Base-by-base conservation (phyloP, 2,113 vertebrate species). In the Bufo bufo region DNA sequence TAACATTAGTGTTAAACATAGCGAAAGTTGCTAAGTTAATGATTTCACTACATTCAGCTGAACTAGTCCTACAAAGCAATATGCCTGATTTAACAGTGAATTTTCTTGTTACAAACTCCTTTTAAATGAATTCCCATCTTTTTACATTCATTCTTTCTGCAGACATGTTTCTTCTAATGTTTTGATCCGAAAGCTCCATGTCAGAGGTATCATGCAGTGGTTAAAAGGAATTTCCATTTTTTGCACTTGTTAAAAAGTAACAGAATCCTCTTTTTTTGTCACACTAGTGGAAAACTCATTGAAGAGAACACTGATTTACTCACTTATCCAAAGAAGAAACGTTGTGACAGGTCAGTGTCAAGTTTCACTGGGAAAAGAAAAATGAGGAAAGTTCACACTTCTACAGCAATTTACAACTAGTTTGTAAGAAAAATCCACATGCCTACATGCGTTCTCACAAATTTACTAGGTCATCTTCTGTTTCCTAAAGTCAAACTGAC, bases 191-290 rank as follows among this genome's bases (percentile, higher is more conserved):
- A 79, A 5, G n/a, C 9, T 49, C 13, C 4, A 75, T 16, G n/a
- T 4, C 19, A 63, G 43, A 4, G 17, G 14, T 61, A 17, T 47
- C 33, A 80, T 23, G 56, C 6, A n/a, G 3, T 43, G 43, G 63
- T 52, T 66, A 84, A 69, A 69, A 47, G 54, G 50, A 50, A 49
- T 10, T 61, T 7, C 2, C 7, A 49, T 69, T 85, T 63, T 4
- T 11, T 74, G 54, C 89, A 87, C 17, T 88, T 90, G 91, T 91
- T 89, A 79, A 75, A 90, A 91, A 90, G 74, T 90, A 89, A 91
- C 83, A 81, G 0, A 0, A 87, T 23, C 91, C 81, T 88, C 83
- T 89, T 91, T 86, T 75, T 69, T 90, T 13, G 33, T 85, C 74
- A 19, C 43, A 75, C 90, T 87, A 87, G 71, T 50, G 47, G 82